Evolutionary conservation across 2,113 vertebrate species (phyloP), one percentile per base, ranked within the genome.

Genomic region (Antennarius striatus): DNA sequence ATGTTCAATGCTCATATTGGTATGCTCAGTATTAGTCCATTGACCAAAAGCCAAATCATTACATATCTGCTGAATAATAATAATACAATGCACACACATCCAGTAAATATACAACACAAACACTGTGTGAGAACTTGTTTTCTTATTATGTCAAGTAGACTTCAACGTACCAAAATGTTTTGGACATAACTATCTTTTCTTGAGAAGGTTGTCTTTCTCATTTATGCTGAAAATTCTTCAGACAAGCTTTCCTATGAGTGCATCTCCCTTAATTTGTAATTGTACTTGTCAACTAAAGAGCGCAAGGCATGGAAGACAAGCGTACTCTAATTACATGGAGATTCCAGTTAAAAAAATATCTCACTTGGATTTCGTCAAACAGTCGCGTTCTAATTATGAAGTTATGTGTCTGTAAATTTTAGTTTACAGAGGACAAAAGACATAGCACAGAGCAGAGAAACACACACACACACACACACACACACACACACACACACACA

Each of bases 341-440:
- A 78, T 85, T 89, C 76, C 74, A 68, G 77, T 89, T 83, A 77
- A 79, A 75, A 82, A 80, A 84, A 74, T 48, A 64, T 83, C 82
- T 77, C 81, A 58, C 84, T 73, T 86, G 83, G 81, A 85, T 88
- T 81, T 81, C 90, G 75, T 66, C 63, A 88, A 87, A 80, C 79
- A 83, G 78, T 76, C 66, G 85, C 66, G n/a, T 3, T 46, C 60
- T 81, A 79, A 73, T 89, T 77, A 85, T 68, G 58, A 51, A 63
- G 66, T 68, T 56, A 60, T 59, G 46, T 71, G 56, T 69, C 54
- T 72, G 50, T 45, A 71, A 59, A 53, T 86, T 71, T 57, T 36
- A 84, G 66, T 54, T 66, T 3, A 0, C 43, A 3, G 14, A 42
- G 29, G 46, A 64, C n/a, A 58, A 63, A 63, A 66, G 29, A 60